Base-by-base conservation (phyloP, 2,113 vertebrate species). In the Apteryx mantelli region DNA sequence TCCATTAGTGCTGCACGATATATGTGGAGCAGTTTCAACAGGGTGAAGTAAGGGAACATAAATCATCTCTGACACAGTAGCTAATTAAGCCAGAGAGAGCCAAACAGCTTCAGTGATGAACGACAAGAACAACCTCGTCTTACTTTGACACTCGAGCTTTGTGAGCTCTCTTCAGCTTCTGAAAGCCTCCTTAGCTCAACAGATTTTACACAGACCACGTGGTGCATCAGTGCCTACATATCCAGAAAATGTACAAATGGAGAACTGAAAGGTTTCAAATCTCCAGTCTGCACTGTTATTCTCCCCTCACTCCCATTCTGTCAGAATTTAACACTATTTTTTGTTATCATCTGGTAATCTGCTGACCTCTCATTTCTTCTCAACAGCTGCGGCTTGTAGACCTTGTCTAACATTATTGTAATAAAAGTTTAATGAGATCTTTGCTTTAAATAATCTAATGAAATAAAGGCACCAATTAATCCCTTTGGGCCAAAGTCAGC, bases 381-480 rank as follows among this genome's bases (percentile, higher is more conserved):
- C 82, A 94, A 93, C 91, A 96, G 75, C 96, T 96, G 93, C 89
- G 91, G 88, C 73, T 88, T 88, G 91, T 60, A 90, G 82, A 96
- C 76, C 64, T 91, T 91, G 87, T 93, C 82, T 95, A 97, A 88
- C 28, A 1, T 88, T 91, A 91, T 91, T 94, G 68, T 93, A 96
- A 61, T 93, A 82, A 95, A 97, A 97, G 44, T 83, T 96, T 96
- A 97, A 96, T 93, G 83, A 95, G 93, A 93, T 65, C 61, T 96
- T 95, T 94, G 65, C 96, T 95, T 97, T 92, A 95, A 97, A 95
- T 95, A 95, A 89, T 78, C 95, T 93, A 92, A 96, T 96, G 95
- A 97, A 97, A 96, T 92, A 91, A 97, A 50, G 94, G 65, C 92
- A 96, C 75, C 95, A 87, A 97, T 95, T 96, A 95, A 96, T 96